Percentiles rank a stretch among this genome's conserved stretches.
These are phyloP conservation scores for Cyanoliseus patagonus DNA, from an alignment of 2,113 vertebrate species.

Conservation along the genomic window DNA sequence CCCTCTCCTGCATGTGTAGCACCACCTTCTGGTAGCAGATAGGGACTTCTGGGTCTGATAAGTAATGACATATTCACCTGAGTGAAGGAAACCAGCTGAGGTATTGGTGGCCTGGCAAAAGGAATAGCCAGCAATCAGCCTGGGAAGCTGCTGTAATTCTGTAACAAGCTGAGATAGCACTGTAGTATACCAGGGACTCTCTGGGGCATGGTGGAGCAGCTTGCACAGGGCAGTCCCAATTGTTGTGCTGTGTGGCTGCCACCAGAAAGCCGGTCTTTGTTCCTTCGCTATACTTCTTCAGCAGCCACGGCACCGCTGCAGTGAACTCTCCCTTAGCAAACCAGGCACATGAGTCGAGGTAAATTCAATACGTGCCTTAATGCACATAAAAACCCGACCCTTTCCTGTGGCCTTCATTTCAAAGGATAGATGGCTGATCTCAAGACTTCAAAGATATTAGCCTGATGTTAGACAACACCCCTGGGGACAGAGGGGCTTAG, in stretches of 20 bases:
- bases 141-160: background rate
- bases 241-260: background rate
- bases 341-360: background rate
- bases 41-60: background rate
- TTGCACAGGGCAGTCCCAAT: rapidly evolving
- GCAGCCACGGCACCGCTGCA: background rate
- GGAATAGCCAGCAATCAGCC: background rate
- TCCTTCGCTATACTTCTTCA: background rate
- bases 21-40: background rate
- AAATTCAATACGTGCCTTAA: background rate
- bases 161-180: background rate
- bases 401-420: constrained; percentile 2
- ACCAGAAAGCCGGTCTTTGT: background rate
- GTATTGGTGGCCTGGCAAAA: background rate
- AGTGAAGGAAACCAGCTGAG: background rate
- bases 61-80: background rate
- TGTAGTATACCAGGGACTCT: background rate
- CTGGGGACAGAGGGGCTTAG: background rate
- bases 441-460: background rate
- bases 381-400: background rate
- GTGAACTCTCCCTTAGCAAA: background rate
- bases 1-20: background rate
- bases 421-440: background rate
- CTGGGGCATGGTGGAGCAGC: background rate
- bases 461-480: background rate